Evolutionary conservation across 2,113 vertebrate species (phyloP), one percentile per base, ranked within the genome.

Genomic region (Anseranas semipalmata): DNA sequence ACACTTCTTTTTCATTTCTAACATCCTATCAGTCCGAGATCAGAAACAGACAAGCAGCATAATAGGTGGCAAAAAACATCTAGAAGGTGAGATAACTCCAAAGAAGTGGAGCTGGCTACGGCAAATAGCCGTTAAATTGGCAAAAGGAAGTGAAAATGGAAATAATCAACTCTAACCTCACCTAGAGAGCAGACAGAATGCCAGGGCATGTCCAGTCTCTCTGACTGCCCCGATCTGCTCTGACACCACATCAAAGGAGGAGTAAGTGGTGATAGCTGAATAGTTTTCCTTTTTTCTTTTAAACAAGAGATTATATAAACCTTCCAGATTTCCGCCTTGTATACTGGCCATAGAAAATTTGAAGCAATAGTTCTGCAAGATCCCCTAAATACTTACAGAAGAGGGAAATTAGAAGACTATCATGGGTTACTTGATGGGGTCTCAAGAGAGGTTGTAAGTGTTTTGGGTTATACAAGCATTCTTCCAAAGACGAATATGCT

Each of bases 121-220:
- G 93, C 81, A 96, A 97, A 97, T 82, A 96, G 90, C 60, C 5
- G 92, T 96, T 97, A 98, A 96, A 94, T 91, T 97, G 96, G 78
- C 78, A 96, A 97, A 95, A 97, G 73, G 39, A 97, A 95, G 97
- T 97, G 97, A 97, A 96, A 98, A 98, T 98, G 75, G 92, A 97
- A 97, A 82, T 70, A 78, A 90, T 74, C 80, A 66, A 48, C 53
- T 93, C 43, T 58, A 94, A 32, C 67, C 32, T 81, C 59, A 93
- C 43, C 65, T 56, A 41, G 70, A 68, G 71, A 89, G 55, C 41
- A 50, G 32, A 73, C 25, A 89, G 53, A 94, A 77, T 65, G 80
- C 79, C 76, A 92, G 41, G 46, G n/a, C 20, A 78, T 2, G 2
- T 55, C 52, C 66, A 41, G 28, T 33, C 35, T 81, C 45, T 53